Evolutionary conservation across 2,113 vertebrate genomes (phyloP).

Genomic region (Tonatia bakeri): DNA sequence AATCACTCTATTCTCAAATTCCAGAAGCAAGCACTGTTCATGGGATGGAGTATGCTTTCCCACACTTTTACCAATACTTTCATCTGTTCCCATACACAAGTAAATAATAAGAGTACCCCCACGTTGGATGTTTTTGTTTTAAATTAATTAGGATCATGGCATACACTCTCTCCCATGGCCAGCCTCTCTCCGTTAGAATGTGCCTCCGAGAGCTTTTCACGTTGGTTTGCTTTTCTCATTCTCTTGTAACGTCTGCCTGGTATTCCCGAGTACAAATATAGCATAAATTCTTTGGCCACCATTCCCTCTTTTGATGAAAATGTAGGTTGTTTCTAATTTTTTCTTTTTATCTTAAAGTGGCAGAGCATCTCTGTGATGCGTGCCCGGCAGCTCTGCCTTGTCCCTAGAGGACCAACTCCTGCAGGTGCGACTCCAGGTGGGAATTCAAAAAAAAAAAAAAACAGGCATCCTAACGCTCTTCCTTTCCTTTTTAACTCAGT

Average conservation of each 20-base stretch:
- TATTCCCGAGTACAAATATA: not conserved
- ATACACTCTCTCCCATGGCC: not conserved
- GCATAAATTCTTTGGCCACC: not conserved
- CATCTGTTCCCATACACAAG: not conserved
- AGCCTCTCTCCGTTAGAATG: not conserved
- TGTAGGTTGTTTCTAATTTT: not conserved
- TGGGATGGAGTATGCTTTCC: not conserved
- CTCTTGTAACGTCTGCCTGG: not conserved
- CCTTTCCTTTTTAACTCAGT: not conserved
- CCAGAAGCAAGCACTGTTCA: not conserved
- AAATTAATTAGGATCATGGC: not conserved
- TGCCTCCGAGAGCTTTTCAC: not conserved
- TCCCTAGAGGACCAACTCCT: not conserved
- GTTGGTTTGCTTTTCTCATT: not conserved
- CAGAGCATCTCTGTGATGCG: not conserved
- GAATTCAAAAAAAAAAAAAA: not conserved
- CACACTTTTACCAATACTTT: not conserved
- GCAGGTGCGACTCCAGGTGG: not conserved
- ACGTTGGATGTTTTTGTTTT: not conserved
- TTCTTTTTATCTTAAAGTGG: not conserved
- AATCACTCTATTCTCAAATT: not conserved
- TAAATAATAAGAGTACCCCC: not conserved
- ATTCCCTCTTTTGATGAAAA: not conserved
- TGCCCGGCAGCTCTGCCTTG: not conserved
- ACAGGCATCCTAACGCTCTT: not conserved